Evolutionary conservation across 2,888 invertebrate species (phyloP), one percentile per base, ranked within the genome.

Genomic region (Incurvaria masculella): DNA sequence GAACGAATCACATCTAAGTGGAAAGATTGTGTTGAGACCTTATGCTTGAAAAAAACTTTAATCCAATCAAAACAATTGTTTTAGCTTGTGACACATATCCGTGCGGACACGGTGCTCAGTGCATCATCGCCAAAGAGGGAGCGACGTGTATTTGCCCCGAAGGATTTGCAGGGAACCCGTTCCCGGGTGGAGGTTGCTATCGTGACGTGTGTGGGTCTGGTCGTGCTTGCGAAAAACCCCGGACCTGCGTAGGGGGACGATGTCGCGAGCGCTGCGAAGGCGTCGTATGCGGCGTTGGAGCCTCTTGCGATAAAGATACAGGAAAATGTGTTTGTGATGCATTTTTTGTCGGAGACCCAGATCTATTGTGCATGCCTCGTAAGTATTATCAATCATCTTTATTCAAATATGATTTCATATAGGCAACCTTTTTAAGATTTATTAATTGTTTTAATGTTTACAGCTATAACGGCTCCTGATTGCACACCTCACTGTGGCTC

Each of bases 281-380:
- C 27, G 82, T 92, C 10, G 85, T 92, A 14, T 95, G 95, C 61
- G 94, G 94, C 6, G 83, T 94, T 27, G 94, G 94, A 6, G 94
- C 94, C 16, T 85, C 86, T 45, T 95, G 95, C 63, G 89, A 94
- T 61, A 84, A 84, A 58, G 79, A 81, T 46, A 87, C 85, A 23
- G 93, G 92, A 53, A 88, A 87, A 70, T 95, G 95, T 66, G 81
- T 91, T 43, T 95, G 95, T 62, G 87, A 93, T 64, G 86, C 89
- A 14, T 89, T 89, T 63, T 94, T 94, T 64, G 84, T 91, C 53
- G 95, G 95, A 59, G 92, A 94, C 66, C 93, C 94, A 1, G 90
- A 93, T 63, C 74, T 93, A 21, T 81, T 94, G 45, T 94, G 94
- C 61, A 92, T 94, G 87, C 94, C 94, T 62, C 93, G 90, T 91